A percentile compares a stretch with the other conserved stretches of the same genome.
Conservation (phyloP, 2,888 invertebrate species). For the Drosophila atroscutellata region DNA sequence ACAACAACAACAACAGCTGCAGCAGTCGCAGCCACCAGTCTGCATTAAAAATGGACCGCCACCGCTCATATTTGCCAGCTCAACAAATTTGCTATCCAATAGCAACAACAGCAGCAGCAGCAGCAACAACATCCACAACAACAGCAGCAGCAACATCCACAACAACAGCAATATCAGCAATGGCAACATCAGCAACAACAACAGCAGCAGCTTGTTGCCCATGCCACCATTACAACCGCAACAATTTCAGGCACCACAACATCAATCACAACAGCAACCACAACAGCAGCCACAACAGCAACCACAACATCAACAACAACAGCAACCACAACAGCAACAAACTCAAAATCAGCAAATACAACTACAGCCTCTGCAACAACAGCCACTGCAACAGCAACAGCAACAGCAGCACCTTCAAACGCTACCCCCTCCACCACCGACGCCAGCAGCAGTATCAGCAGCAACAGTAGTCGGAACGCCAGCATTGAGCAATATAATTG, state of each 20-base stretch:
- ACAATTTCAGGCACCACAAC: constrained; percentile 25
- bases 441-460: constrained; percentile 36
- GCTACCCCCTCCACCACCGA: constrained; percentile 31
- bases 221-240: constrained; percentile 39
- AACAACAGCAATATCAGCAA: constrained; percentile 35
- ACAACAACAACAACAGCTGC: constrained; percentile 47
- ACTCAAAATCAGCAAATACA: constrained; percentile 29
- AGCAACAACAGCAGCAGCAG: constrained; percentile 53
- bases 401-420: constrained; percentile 41
- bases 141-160: constrained; percentile 40
- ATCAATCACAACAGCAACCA: constrained; percentile 41
- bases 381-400: constrained; percentile 40
- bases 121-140: constrained; percentile 27
- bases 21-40: constrained; percentile 20
- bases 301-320: constrained; percentile 28
- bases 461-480: constrained; percentile 45
- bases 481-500: constrained; percentile 69
- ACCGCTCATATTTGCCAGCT: constrained; percentile 71
- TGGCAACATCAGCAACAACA: constrained; percentile 31
- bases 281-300: constrained; percentile 44
- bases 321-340: constrained; percentile 46
- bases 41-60: constrained; percentile 72
- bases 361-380: constrained; percentile 39
- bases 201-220: constrained; percentile 18
- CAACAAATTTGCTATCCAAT: constrained; percentile 56